These are phyloP conservation scores for Gobio gobio DNA, from an alignment of 2,113 vertebrate species.

Conservation along the genomic window DNA sequence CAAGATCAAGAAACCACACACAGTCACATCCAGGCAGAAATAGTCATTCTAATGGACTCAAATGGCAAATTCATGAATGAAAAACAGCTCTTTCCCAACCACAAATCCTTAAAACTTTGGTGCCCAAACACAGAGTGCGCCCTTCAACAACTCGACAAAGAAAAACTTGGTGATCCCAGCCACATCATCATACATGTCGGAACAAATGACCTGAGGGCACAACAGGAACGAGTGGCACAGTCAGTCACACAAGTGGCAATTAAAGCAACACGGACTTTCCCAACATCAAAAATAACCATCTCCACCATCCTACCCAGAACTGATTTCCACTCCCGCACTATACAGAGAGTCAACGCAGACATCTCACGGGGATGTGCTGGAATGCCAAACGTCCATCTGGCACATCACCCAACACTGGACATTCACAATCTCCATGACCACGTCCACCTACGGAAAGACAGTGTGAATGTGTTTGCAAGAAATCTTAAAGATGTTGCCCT, in stretches of 20 bases:
- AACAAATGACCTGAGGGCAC: neutral
- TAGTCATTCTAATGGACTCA: constrained; percentile 17
- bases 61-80: constrained; percentile 14
- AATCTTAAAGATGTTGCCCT: no score
- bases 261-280: neutral
- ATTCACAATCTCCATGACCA: constrained; percentile 29
- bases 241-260: neutral
- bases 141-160: neutral
- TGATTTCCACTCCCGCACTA: constrained; percentile 19
- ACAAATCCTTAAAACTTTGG: neutral
- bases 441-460: constrained; percentile 30
- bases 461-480: constrained; percentile 19
- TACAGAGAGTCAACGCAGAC: constrained; percentile 26
- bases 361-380: constrained; percentile 6
- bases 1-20: neutral
- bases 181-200: neutral
- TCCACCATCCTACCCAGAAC: neutral
- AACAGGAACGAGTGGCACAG: neutral
- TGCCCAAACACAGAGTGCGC: constrained; percentile 10
- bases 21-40: neutral
- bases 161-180: neutral
- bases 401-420: constrained; percentile 24
- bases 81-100: constrained; percentile 17
- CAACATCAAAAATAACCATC: neutral
- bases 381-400: constrained; percentile 38